These are phyloP conservation scores for Mayetiola destructor DNA, from an alignment of 2,888 invertebrate genomes.

Conservation along the genomic window DNA sequence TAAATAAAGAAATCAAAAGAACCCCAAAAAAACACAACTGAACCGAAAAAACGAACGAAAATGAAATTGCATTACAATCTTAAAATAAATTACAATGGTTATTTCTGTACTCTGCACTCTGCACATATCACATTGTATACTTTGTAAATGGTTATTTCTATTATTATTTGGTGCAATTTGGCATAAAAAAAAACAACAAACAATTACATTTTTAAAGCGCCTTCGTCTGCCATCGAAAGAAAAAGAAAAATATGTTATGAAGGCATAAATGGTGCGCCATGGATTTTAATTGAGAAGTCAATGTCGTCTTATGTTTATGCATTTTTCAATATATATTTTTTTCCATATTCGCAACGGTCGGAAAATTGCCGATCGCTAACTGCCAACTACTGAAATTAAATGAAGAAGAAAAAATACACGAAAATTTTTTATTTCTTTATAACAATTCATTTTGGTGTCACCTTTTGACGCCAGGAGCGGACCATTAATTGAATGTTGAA, in stretches of 20 bases:
- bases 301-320: neutral
- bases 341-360: no score
- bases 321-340: no score
- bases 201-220: neutral
- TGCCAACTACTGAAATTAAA: neutral
- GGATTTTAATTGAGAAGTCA: neutral
- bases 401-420: neutral
- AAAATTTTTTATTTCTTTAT: neutral
- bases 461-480: no score
- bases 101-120: no score
- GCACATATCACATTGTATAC: no score
- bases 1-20: neutral
- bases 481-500: no score
- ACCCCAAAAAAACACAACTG: neutral
- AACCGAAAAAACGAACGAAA: neutral
- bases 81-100: no score
- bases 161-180: neutral
- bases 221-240: neutral
- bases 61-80: no score
- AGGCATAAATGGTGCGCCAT: no score
- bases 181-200: neutral
- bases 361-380: neutral
- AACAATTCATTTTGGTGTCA: no score
- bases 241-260: no score
- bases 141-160: no score